phyloP scores from a whole-genome alignment of 2,113 vertebrate genomes.

The Leptosomus discolor region DNA sequence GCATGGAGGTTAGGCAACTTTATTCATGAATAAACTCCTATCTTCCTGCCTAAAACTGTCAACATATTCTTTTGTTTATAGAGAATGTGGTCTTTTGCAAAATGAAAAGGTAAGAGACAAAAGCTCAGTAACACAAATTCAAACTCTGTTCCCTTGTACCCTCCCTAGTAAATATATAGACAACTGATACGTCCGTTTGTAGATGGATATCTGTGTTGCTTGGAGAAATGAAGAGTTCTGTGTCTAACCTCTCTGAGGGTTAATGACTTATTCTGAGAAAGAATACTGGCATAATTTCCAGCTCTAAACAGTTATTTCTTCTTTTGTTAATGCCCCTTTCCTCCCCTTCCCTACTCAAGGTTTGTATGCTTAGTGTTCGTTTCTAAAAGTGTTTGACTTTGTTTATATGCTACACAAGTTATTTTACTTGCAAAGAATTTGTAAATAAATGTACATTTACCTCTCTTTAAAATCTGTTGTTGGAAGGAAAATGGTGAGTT shows the following conservation, averaged over 20 bases:
- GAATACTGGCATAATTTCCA: slow-evolving; percentile 30
- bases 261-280: slow-evolving; percentile 41
- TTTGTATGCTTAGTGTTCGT: slow-evolving; percentile 67
- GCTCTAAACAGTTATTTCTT: slow-evolving; percentile 52
- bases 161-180: slow-evolving; percentile 79
- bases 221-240: slow-evolving; percentile 72
- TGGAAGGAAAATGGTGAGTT: slow-evolving; percentile 47
- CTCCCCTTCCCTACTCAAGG: slow-evolving; percentile 59
- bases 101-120: slow-evolving; percentile 99
- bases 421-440: neutral
- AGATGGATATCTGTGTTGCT: slow-evolving; percentile 78
- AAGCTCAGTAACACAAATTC: slow-evolving; percentile 96
- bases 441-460: neutral
- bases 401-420: slow-evolving; percentile 15
- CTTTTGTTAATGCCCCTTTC: slow-evolving; percentile 51
- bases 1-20: slow-evolving; percentile 99
- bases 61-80: slow-evolving; percentile 99
- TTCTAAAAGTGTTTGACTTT: slow-evolving; percentile 21
- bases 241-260: slow-evolving; percentile 54
- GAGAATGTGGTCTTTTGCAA: slow-evolving; percentile 99
- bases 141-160: slow-evolving; percentile 87
- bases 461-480: slow-evolving; percentile 52
- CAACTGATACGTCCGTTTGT: slow-evolving; percentile 74
- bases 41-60: slow-evolving; percentile 99
- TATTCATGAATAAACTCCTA: slow-evolving; percentile 92